phyloP scores from a whole-genome alignment of 2,113 vertebrate genomes.

The Baryphthengus martii region DNA sequence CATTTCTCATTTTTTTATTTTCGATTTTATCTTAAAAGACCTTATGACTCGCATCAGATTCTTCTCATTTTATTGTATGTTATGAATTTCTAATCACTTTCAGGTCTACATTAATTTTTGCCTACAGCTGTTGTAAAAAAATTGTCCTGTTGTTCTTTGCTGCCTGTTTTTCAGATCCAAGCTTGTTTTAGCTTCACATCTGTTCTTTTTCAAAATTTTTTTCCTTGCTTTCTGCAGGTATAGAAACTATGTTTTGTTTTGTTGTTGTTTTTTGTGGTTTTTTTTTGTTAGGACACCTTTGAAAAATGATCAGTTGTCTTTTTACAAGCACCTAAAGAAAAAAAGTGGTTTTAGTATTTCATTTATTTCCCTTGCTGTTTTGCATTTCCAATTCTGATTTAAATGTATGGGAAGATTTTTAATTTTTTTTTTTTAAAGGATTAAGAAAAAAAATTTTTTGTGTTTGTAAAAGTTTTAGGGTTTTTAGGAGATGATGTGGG shows the following conservation, averaged over 20 bases:
- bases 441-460: background rate
- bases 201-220: background rate
- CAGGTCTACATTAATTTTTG: background rate
- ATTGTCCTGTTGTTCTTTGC: background rate
- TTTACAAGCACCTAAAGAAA: background rate
- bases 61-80: background rate
- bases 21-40: background rate
- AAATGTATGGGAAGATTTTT: background rate
- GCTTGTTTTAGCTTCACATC: background rate
- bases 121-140: background rate
- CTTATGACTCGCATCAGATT: background rate
- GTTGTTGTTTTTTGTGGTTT: no score
- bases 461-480: background rate
- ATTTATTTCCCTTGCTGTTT: background rate
- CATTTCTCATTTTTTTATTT: background rate
- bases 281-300: background rate
- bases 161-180: background rate
- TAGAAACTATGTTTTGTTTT: background rate
- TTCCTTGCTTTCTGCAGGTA: background rate
- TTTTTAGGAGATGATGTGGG: background rate
- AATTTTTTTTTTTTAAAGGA: background rate
- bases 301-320: background rate
- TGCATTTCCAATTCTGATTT: background rate
- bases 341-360: background rate
- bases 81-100: background rate